Percentiles rank a stretch among this genome's conserved stretches.
Conservation (phyloP, 2,888 invertebrate species). For the Nectonema munidae region DNA sequence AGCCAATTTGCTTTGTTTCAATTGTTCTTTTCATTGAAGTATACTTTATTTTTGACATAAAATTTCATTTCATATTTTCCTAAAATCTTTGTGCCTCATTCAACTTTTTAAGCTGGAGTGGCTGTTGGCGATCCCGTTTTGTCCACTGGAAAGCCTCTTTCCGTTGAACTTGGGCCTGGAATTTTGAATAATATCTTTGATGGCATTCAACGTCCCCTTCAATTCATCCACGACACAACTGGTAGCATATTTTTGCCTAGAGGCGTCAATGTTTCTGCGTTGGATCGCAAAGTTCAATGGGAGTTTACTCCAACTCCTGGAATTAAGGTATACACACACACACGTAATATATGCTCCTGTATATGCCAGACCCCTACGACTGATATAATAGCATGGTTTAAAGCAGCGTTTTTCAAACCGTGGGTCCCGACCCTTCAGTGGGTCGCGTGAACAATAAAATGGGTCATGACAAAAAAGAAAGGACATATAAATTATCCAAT, state of each 20-base stretch:
- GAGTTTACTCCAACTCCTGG: slow-evolving; percentile 42
- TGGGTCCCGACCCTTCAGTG: too few relatives aligned
- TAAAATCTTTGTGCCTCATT: slow-evolving; percentile 1
- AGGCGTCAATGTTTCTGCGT: slow-evolving; percentile 69
- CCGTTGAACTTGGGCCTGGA: slow-evolving; percentile 89
- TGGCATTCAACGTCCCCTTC: slow-evolving; percentile 91
- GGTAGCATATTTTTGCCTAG: slow-evolving; percentile 96
- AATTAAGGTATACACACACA: background rate
- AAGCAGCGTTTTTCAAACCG: too few relatives aligned
- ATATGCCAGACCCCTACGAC: too few relatives aligned
- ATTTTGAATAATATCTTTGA: slow-evolving; percentile 98
- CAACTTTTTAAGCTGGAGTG: slow-evolving; percentile 39
- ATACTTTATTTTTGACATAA: slow-evolving; percentile 15
- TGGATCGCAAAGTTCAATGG: slow-evolving; percentile 49
- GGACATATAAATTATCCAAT: too few relatives aligned
- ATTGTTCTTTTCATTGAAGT: slow-evolving; percentile 13
- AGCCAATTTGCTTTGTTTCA: background rate
- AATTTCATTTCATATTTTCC: slow-evolving; percentile 8
- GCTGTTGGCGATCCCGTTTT: slow-evolving; percentile 96
- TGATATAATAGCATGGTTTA: too few relatives aligned
- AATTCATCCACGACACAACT: slow-evolving; percentile 62
- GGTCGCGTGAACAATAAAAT: too few relatives aligned
- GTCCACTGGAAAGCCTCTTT: slow-evolving; percentile 85
- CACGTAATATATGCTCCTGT: too few relatives aligned
- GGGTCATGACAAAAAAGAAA: too few relatives aligned